Conservation (phyloP, 2,113 vertebrate species). For the Bos taurus region ARS-UCD2.0 NC_037357.1:69798501-69799000, state of each 20-base stretch:
- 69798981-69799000: no score
- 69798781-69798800: no score
- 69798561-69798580: no score
- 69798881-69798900: background rate
- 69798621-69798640: no score
- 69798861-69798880: background rate
- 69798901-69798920: background rate
- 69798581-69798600: no score
- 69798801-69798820: background rate
- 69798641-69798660: no score
- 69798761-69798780: background rate
- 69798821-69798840: background rate
- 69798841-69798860: background rate
- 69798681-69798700: background rate
- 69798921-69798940: background rate
- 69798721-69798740: background rate
- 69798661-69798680: no score
- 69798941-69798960: background rate
- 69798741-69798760: background rate
- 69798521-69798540: no score
- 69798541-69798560: no score
- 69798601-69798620: no score
- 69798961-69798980: background rate
- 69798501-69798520: no score
- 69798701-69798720: background rate